Evolutionary conservation across 2,797 vertebrate species (phyloP).

Genomic region (Chaenodraco wilsoni): DNA sequence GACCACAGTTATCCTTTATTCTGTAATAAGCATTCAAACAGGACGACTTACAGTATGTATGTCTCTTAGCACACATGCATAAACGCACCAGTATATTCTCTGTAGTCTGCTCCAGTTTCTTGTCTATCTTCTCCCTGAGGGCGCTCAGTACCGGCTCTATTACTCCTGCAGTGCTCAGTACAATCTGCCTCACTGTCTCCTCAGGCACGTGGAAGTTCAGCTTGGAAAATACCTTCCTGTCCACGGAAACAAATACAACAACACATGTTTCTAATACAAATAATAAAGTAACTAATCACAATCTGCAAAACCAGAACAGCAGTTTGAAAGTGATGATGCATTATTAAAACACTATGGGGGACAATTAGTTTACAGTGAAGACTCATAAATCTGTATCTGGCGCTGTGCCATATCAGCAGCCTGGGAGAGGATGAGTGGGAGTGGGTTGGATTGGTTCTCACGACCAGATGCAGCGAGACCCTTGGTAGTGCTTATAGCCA

Average conservation of each 20-base stretch:
- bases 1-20: neutral
- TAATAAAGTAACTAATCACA: neutral
- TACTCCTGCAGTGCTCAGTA: conserved; percentile 71
- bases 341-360: conserved; percentile 29
- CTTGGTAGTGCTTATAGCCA: neutral
- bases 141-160: conserved; percentile 79
- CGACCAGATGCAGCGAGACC: conserved; percentile 27
- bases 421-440: conserved; percentile 39
- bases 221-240: conserved; percentile 88
- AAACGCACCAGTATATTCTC: conserved; percentile 53
- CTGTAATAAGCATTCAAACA: conserved; percentile 6
- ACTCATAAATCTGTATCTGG: conserved; percentile 48
- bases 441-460: conserved; percentile 52
- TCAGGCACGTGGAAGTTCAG: conserved; percentile 82
- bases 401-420: conserved; percentile 33
- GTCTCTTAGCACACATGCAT: neutral
- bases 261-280: conserved; percentile 37
- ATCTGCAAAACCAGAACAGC: conserved; percentile 11
- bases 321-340: conserved; percentile 35
- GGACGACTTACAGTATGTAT: neutral
- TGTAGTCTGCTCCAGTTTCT: conserved; percentile 51
- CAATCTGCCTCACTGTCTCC: conserved; percentile 78
- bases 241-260: conserved; percentile 5
- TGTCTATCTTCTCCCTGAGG: conserved; percentile 81
- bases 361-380: conserved; percentile 28